Base-by-base conservation (phyloP, 2,888 invertebrate species). In the Dryobota labecula region DNA sequence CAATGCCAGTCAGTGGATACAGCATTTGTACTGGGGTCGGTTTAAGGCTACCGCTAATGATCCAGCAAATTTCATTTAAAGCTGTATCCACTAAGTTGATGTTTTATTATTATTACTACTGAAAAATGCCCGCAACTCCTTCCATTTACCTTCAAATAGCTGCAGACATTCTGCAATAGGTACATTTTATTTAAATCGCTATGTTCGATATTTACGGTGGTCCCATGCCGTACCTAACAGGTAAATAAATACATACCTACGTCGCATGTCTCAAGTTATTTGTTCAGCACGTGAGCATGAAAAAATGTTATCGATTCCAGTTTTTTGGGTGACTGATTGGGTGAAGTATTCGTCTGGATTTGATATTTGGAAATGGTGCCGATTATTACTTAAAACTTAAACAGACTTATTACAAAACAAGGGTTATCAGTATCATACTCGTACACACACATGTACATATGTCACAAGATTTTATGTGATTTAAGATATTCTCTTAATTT, bases 241-340 rank as follows among this genome's bases (percentile, higher is more conserved):
- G 33, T 33, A 41, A 7, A 27, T 56, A 45, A 33, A 69, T 38
- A 36, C 11, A 70, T 30, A 63, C 65, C 41, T 67, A 57, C 67
- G 57, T 84, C 61, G 83, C 84, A 83, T 85, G 84, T 78, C 77
- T 62, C 41, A 20, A 57, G 43, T 51, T 60, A 75, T 82, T 84
- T 51, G 18, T n/a, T 45, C 11, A 51, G 47, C 73, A 83, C 74
- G 71, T 74, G 36, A 76, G 61, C 73, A 51, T 65, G 57, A 64
- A 82, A 70, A 73, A 71, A 54, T 18, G 0, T 49, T 79, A 82
- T 80, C 60, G 84, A 82, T 82, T 75, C 8, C 7, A 70, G 33
- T 30, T 66, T 69, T 71, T 18, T 58, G 58, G 64, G 33, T 66
- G 11, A 53, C 18, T 53, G 24, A 64, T 76, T 62, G 27, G 33